These are phyloP conservation scores for Acromyrmex charruanus DNA, from an alignment of 1,140 invertebrate genomes.

Conservation along the genomic window DNA sequence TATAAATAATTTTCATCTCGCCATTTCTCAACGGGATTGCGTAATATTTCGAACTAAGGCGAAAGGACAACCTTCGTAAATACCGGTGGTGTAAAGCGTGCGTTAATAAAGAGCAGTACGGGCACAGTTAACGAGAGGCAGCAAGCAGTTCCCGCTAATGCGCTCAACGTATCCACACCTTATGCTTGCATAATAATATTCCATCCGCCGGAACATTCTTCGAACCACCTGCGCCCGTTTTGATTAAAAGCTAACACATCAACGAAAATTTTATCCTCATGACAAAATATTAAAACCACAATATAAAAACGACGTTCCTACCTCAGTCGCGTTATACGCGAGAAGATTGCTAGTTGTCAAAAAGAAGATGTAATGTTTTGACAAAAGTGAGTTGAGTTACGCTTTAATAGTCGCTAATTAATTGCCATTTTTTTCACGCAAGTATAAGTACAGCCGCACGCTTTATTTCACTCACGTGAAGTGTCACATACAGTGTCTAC, in stretches of 20 bases:
- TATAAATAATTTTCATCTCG: slow-evolving; percentile 58
- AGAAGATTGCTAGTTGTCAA: not conserved
- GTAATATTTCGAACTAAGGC: slow-evolving; percentile 63
- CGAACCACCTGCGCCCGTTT: slow-evolving; percentile 27
- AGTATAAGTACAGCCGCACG: not conserved
- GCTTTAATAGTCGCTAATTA: slow-evolving; percentile 21
- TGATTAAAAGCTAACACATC: slow-evolving; percentile 47
- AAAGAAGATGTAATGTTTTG: not conserved
- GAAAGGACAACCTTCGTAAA: slow-evolving; percentile 55
- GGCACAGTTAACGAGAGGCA: slow-evolving; percentile 52
- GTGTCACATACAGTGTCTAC: not conserved
- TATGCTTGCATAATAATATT: slow-evolving; percentile 47
- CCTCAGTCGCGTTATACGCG: not conserved
- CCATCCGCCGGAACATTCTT: not conserved
- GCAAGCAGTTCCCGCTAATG: slow-evolving; percentile 52
- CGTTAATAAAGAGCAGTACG: slow-evolving; percentile 58
- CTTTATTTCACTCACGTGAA: not conserved
- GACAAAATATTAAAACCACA: slow-evolving; percentile 36
- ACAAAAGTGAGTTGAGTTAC: not conserved
- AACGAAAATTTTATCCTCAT: slow-evolving; percentile 20
- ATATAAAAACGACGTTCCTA: no score
- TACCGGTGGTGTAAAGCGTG: slow-evolving; percentile 48
- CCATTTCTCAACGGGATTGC: slow-evolving; percentile 59
- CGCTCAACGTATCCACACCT: slow-evolving; percentile 40
- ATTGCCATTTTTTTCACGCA: no score